Conservation (phyloP, 53 echinoderm and acorn worm species). For the Paracentrotus lividus region DNA sequence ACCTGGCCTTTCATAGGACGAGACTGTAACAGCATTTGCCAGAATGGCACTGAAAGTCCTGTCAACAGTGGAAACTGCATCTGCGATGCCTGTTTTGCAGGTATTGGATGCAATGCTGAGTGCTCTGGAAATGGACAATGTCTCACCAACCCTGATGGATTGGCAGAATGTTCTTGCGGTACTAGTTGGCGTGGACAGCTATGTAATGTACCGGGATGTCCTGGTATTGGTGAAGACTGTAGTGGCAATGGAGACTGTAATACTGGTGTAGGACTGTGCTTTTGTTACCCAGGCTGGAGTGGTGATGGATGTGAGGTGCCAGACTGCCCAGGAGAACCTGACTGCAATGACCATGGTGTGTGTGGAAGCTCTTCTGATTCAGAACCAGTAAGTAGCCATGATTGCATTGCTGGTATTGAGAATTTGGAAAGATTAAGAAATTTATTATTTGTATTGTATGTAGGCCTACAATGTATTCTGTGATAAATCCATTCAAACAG, state of each 20-base stretch:
- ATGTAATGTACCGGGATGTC: conserved; percentile 88
- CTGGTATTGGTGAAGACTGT: conserved; percentile 84
- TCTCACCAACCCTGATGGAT: conserved; percentile 24
- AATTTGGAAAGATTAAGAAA: no score
- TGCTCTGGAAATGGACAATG: conserved; percentile 88
- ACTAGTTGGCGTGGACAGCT: conserved; percentile 84
- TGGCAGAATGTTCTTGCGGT: conserved; percentile 74
- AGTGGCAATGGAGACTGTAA: conserved; percentile 94
- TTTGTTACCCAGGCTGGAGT: conserved; percentile 92
- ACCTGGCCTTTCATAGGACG: conserved; percentile 83
- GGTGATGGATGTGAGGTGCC: conserved; percentile 89
- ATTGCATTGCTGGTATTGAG: background rate
- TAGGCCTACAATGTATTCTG: no score
- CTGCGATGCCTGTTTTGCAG: conserved; percentile 90
- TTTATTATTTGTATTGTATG: no score
- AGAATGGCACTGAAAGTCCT: conserved; percentile 77
- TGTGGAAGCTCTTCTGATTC: conserved; percentile 74
- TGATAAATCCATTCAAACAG: no score
- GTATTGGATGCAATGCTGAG: conserved; percentile 89
- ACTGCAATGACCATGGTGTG: conserved; percentile 84
- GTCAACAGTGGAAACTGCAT: conserved; percentile 89
- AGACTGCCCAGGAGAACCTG: conserved; percentile 89
- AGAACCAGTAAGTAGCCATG: conserved; percentile 25
- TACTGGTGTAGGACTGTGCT: conserved; percentile 83
- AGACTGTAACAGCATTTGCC: conserved; percentile 85